Evolutionary conservation across 2,797 vertebrate genomes (phyloP).

Genomic region (Eupleurogrammus muticus): DNA sequence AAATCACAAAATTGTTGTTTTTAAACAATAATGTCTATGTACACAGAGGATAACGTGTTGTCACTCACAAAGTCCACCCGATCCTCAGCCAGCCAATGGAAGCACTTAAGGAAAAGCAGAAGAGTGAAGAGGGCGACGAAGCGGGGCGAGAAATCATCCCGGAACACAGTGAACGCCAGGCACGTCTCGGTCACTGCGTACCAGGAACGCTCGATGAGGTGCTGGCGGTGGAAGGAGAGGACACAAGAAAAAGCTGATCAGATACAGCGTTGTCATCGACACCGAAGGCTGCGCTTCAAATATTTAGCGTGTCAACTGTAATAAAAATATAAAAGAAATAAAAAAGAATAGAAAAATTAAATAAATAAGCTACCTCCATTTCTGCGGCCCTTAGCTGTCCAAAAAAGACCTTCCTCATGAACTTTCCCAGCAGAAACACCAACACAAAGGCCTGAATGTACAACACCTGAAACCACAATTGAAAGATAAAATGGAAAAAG

Average conservation of each 20-base stretch:
- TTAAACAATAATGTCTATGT: no score
- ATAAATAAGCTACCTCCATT: conserved; percentile 88
- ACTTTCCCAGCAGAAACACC: conserved; percentile 95
- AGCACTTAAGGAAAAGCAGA: conserved; percentile 98
- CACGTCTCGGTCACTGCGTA: conserved; percentile 98
- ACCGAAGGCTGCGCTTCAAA: neutral
- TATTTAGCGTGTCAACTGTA: neutral
- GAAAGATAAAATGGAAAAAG: neutral
- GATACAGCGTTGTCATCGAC: neutral
- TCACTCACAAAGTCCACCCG: conserved; percentile 95
- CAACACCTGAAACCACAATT: conserved; percentile 84
- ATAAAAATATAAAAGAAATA: neutral
- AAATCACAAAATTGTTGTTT: no score
- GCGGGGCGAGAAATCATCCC: conserved; percentile 97
- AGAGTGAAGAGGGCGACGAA: conserved; percentile 99
- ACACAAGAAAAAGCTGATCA: neutral
- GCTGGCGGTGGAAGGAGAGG: conserved; percentile 76
- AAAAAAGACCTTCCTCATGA: conserved; percentile 98
- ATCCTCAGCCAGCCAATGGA: conserved; percentile 98
- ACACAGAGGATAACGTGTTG: neutral
- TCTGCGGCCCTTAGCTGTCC: conserved; percentile 95
- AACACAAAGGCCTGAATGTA: conserved; percentile 97
- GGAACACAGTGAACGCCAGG: conserved; percentile 97
- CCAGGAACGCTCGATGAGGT: conserved; percentile 97
- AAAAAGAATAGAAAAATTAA: neutral